Conservation (phyloP, 2,797 vertebrate genomes). For the Acropternis orthonyx region DNA sequence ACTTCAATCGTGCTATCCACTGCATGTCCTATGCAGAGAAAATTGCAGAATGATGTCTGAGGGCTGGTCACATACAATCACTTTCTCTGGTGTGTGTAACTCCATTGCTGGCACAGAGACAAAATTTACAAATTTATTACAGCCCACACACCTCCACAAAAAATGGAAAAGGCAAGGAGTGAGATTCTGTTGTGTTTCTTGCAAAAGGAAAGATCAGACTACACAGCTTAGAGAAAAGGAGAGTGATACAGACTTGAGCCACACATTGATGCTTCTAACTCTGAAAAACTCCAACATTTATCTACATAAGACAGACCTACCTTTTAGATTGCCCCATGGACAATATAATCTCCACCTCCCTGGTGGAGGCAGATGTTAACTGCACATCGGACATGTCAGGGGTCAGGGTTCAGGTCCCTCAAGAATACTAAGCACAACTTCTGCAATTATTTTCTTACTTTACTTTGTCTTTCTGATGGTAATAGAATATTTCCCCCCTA, state of each 20-base stretch:
- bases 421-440: background rate
- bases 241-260: background rate
- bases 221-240: background rate
- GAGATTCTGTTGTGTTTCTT: background rate
- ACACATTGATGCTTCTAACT: background rate
- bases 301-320: background rate
- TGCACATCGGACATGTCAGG: accelerated
- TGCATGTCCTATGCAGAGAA: background rate
- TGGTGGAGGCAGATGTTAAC: background rate
- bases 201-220: background rate
- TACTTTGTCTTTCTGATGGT: background rate
- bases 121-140: background rate
- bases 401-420: background rate
- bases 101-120: background rate
- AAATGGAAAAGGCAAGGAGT: background rate
- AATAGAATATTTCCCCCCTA: background rate
- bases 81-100: background rate
- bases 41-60: background rate
- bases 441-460: background rate
- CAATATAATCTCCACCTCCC: background rate
- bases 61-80: background rate
- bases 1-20: background rate
- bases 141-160: background rate
- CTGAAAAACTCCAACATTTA: background rate
- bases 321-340: background rate